Percentiles rank a stretch among this genome's conserved stretches.
These are phyloP conservation scores for Nannoperca australis DNA, from an alignment of 2,797 vertebrate genomes.

Conservation along the genomic window DNA sequence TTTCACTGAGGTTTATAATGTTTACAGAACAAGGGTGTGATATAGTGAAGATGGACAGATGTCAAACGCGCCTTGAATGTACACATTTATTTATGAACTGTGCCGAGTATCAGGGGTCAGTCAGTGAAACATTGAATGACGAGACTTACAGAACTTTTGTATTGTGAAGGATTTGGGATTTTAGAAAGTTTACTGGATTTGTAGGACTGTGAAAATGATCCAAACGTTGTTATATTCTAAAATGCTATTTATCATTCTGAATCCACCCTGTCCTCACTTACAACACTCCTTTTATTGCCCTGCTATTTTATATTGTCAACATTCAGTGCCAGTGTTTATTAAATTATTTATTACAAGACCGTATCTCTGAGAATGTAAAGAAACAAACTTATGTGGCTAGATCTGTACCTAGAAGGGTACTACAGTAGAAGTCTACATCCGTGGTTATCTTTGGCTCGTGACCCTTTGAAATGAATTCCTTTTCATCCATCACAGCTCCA, in stretches of 20 bases:
- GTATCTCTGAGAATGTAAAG: slow-evolving; percentile 70
- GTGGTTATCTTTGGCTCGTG: slow-evolving; percentile 23
- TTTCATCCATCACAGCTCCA: slow-evolving; percentile 23
- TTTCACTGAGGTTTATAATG: slow-evolving; percentile 72
- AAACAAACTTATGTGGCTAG: slow-evolving; percentile 53
- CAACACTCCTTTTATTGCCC: slow-evolving; percentile 55
- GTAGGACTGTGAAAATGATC: slow-evolving; percentile 69
- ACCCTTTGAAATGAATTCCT: slow-evolving; percentile 32
- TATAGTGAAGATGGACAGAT: slow-evolving; percentile 54
- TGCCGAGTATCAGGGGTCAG: slow-evolving; percentile 44
- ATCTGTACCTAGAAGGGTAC: slow-evolving; percentile 64
- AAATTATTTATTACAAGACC: slow-evolving; percentile 76
- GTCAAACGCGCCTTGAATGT: slow-evolving; percentile 69
- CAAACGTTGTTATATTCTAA: slow-evolving; percentile 52
- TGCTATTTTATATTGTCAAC: slow-evolving; percentile 58
- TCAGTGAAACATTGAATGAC: slow-evolving; percentile 33
- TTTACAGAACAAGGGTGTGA: slow-evolving; percentile 82
- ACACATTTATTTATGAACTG: slow-evolving; percentile 74
- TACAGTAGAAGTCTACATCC: slow-evolving; percentile 24
- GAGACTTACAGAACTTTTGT: slow-evolving; percentile 64
- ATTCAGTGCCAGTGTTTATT: slow-evolving; percentile 60
- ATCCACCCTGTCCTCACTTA: slow-evolving; percentile 53
- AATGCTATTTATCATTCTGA: slow-evolving; percentile 61
- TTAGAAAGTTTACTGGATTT: slow-evolving; percentile 73
- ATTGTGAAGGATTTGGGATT: slow-evolving; percentile 60